phyloP scores from a whole-genome alignment of 2,888 invertebrate species.

The Hofmannophila pseudospretella region DNA sequence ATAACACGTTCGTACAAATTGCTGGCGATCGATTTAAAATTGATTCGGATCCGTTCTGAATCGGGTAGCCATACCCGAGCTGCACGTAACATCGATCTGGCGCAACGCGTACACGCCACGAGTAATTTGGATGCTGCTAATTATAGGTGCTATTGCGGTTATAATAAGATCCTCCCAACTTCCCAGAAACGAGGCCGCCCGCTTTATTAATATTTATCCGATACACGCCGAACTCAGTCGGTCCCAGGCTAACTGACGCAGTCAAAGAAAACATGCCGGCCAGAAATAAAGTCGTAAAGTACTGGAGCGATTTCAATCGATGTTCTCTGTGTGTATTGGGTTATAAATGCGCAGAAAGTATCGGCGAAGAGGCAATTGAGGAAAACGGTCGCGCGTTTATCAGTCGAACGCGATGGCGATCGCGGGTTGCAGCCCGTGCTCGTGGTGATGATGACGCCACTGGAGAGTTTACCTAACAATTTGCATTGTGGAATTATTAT shows the following conservation, averaged over 20 bases:
- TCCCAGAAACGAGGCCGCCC: slow-evolving; percentile 75
- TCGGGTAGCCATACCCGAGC: too few species aligned
- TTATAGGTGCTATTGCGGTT: slow-evolving; percentile 78
- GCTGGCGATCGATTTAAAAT: slow-evolving; percentile 40
- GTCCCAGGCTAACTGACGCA: slow-evolving; percentile 73
- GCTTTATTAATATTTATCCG: slow-evolving; percentile 78
- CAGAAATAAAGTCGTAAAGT: slow-evolving; percentile 76
- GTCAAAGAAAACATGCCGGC: slow-evolving; percentile 72
- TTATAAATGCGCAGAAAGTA: slow-evolving; percentile 61
- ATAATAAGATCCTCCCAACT: slow-evolving; percentile 77
- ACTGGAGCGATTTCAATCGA: slow-evolving; percentile 72
- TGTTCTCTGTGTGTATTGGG: slow-evolving; percentile 61
- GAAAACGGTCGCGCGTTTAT: slow-evolving; percentile 43
- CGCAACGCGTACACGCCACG: slow-evolving; percentile 62
- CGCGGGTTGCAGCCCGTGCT: slow-evolving; percentile 28
- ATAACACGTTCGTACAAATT: slow-evolving; percentile 29
- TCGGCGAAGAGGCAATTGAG: slow-evolving; percentile 51
- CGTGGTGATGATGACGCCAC: slow-evolving; percentile 32
- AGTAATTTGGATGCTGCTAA: slow-evolving; percentile 74
- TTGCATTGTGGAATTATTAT: slow-evolving; percentile 5
- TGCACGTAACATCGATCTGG: slow-evolving; percentile 61
- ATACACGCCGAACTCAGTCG: slow-evolving; percentile 60
- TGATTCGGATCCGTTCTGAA: slow-evolving; percentile 39
- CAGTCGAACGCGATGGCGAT: slow-evolving; percentile 30
- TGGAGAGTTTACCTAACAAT: too few species aligned